These are phyloP conservation scores for Pollachius pollachius DNA, from an alignment of 2,113 vertebrate species.

Conservation along the genomic window DNA sequence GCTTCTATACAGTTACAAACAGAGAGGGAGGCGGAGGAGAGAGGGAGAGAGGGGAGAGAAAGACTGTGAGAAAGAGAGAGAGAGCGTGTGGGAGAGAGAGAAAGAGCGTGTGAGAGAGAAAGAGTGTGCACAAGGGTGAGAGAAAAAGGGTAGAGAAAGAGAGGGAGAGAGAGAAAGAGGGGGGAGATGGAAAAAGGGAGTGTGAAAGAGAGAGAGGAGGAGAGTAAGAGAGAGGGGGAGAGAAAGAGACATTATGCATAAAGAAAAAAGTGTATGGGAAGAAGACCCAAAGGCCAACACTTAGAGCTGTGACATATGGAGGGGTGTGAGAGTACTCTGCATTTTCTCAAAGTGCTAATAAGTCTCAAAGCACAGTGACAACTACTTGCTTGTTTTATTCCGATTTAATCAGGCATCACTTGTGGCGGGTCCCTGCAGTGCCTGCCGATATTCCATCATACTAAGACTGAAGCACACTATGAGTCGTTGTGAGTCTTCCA, in stretches of 20 bases:
- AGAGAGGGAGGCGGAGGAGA: background rate
- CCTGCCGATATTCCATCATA: conserved; percentile 11
- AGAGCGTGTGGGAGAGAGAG: background rate
- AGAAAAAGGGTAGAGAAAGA: background rate
- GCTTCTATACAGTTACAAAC: conserved; percentile 24
- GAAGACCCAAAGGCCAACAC: conserved; percentile 35
- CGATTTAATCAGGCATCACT: conserved; percentile 38
- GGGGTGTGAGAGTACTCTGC: conserved; percentile 38
- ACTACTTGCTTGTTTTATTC: conserved; percentile 38
- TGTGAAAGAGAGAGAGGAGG: background rate
- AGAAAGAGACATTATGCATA: background rate
- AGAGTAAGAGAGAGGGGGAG: background rate
- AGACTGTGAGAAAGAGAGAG: too few relatives aligned
- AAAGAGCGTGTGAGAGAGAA: too few relatives aligned
- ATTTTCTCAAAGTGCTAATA: conserved; percentile 44
- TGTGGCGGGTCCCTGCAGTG: conserved; percentile 20
- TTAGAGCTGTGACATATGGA: conserved; percentile 53
- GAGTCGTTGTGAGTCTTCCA: background rate
- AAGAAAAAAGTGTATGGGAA: background rate
- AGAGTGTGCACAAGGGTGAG: background rate
- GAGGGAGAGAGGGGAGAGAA: background rate
- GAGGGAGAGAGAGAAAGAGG: too few relatives aligned
- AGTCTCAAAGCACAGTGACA: conserved; percentile 27
- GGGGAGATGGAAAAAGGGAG: background rate
- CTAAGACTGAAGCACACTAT: background rate